Conservation (phyloP, 2,113 vertebrate genomes). For the Peromyscus californicus region DNA sequence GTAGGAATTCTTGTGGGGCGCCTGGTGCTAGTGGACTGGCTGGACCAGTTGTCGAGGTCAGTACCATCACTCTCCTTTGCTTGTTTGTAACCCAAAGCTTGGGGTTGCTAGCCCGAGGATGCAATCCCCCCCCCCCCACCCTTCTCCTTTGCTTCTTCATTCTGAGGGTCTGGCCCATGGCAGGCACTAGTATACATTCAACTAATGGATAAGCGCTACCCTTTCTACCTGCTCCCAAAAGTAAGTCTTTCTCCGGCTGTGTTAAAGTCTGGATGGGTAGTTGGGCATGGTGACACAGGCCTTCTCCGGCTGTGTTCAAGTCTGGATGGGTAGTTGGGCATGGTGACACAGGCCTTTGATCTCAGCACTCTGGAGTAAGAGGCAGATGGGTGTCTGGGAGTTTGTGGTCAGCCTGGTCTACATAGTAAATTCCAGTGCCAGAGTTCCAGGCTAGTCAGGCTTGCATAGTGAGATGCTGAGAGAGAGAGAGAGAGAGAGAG, state of each 20-base stretch:
- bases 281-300: neutral
- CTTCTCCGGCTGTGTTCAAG: neutral
- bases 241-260: neutral
- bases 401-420: neutral
- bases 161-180: neutral
- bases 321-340: neutral
- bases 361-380: neutral
- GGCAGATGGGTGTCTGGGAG: neutral
- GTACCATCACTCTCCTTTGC: neutral
- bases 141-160: neutral
- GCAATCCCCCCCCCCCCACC: no score
- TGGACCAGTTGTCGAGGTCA: neutral
- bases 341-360: neutral
- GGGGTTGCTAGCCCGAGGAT: neutral
- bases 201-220: neutral
- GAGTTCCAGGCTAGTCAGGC: neutral
- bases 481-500: no score
- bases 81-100: neutral
- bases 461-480: neutral
- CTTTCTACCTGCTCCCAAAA: conserved; percentile 3
- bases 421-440: neutral
- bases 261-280: neutral
- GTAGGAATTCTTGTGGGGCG: neutral
- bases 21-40: neutral
- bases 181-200: neutral